Evolutionary conservation across 2,888 invertebrate species (phyloP), one percentile per base, ranked within the genome.

Genomic region (Rhingia campestris): DNA sequence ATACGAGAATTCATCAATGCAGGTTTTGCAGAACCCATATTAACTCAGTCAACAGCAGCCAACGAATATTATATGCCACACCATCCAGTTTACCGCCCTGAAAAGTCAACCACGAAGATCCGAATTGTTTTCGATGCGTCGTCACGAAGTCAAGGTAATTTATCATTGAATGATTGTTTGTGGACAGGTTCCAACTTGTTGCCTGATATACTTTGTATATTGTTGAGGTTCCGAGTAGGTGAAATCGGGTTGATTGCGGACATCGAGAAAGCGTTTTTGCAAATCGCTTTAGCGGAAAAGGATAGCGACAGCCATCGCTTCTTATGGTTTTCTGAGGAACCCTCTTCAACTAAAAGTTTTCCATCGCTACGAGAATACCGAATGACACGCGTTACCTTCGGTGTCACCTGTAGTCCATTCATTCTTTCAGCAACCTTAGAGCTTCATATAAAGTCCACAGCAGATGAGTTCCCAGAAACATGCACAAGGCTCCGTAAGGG

Each of bases 141-240:
- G 14, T 58, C 75, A 3, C 72, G 77, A 22, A 61, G 72, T 45
- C 7, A 54, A 22, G 51, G 67, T 10, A 75, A 87, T 6, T 32
- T 75, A n/a, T 86, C 86, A 9, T 58, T 88, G 3, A 89, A 88
- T 61, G 86, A 87, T 32, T 37, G 64, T 9, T 81, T 88, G 35
- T 64, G 84, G 56, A 66, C 84, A 5, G 89, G 88, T 0, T 86
- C 87, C 3, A 64, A 73, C 4, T 39, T 87, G 30, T 87, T 87
- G 56, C 64, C 86, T 6, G 85, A 88, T 30, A 51, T 89, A 9
- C 53, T 82, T 35, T 41, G 51, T 0, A 66, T 72, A 9, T 37
- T 77, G 6, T 22, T 75, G 2, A 75, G 64, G 37, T 81, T 81
- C 37, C 67, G 69, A n/a, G 30, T 51, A 12, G 73, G 54, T 54